Percentiles rank a stretch among this genome's conserved stretches.
phyloP scores from a whole-genome alignment of 2,113 vertebrate species.

The Corythaeola cristata region DNA sequence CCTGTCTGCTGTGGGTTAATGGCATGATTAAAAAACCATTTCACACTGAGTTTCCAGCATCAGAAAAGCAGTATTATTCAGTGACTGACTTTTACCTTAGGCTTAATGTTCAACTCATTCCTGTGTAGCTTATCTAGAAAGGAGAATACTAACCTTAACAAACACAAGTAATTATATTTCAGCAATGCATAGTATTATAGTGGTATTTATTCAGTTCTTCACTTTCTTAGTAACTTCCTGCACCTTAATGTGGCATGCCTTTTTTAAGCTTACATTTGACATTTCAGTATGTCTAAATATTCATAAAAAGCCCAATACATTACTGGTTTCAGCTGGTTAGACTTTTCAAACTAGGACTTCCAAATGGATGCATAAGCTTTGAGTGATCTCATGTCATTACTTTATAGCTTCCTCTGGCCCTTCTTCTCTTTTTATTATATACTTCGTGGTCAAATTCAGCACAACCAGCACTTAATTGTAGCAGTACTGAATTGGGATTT shows the following conservation, averaged over 20 bases:
- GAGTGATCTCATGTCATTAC: neutral
- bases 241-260: neutral
- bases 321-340: neutral
- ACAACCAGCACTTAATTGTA: neutral
- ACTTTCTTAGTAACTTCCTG: neutral
- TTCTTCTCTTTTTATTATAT: neutral
- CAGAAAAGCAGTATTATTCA: conserved; percentile 2
- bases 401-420: neutral
- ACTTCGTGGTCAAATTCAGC: neutral
- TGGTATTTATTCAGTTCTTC: neutral
- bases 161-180: neutral
- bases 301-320: neutral
- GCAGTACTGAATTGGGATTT: neutral
- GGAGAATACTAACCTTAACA: conserved; percentile 5
- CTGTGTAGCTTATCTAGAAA: neutral
- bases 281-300: neutral
- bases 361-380: neutral
- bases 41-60: neutral
- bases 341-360: neutral
- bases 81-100: conserved; percentile 24
- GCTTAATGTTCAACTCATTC: conserved; percentile 8
- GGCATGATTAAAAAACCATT: neutral
- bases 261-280: neutral
- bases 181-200: neutral
- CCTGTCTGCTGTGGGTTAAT: conserved; percentile 8